These are phyloP conservation scores for Lemur catta DNA, from an alignment of 2,797 vertebrate species.

Conservation along the genomic window DNA sequence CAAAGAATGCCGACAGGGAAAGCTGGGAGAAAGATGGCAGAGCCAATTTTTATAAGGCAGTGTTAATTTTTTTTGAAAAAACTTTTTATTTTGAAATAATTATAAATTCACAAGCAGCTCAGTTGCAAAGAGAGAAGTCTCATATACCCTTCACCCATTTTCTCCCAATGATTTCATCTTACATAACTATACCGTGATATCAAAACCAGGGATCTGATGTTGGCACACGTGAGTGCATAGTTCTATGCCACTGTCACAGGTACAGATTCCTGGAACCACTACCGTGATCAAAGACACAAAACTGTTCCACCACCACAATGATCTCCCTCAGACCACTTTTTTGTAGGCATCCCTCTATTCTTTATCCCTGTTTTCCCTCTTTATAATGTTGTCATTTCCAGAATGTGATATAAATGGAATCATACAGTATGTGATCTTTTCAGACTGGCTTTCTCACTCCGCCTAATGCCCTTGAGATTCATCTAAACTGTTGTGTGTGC, in stretches of 20 bases:
- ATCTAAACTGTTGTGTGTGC: background rate
- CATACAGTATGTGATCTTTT: background rate
- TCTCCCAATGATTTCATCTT: no score
- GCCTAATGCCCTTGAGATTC: background rate
- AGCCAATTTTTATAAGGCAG: background rate
- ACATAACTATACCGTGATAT: background rate
- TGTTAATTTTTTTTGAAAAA: background rate
- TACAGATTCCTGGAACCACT: background rate
- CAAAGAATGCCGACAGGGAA: rapidly evolving
- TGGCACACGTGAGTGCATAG: background rate
- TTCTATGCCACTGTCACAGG: background rate
- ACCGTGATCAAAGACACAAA: background rate
- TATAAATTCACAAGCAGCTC: background rate
- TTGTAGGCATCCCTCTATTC: background rate
- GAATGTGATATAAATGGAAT: background rate
- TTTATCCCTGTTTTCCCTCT: background rate
- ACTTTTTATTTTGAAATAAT: background rate
- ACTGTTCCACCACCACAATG: background rate
- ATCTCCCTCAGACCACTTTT: background rate
- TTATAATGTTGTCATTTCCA: background rate
- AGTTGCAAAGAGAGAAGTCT: background rate
- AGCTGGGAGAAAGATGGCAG: background rate
- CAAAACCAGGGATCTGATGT: background rate
- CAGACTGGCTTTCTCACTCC: background rate
- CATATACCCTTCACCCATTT: background rate